phyloP scores from a whole-genome alignment of 2,888 invertebrate genomes.

The Frankliniella intonsa region DNA sequence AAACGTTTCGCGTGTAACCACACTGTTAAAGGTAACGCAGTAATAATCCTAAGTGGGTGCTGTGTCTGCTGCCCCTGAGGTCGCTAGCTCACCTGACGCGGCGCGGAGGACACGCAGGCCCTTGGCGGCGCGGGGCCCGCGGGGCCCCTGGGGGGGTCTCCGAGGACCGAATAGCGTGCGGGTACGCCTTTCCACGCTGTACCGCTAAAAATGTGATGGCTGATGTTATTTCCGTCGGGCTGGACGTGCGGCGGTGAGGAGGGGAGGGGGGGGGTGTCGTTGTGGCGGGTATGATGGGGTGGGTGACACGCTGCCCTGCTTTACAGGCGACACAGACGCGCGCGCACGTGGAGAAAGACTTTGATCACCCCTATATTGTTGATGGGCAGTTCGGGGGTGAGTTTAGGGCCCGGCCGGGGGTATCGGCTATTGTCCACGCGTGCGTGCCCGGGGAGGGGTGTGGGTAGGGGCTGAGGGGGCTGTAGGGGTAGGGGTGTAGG shows the following conservation, averaged over 20 bases:
- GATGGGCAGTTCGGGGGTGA: background rate
- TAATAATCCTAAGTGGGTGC: too few species aligned
- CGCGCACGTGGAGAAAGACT: background rate
- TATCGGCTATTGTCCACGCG: background rate
- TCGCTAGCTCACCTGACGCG: background rate
- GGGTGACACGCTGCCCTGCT: too few species aligned
- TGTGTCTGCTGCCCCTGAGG: too few species aligned
- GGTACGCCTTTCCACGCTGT: too few species aligned
- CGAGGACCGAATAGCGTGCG: background rate
- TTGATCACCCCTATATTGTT: slow-evolving; percentile 5
- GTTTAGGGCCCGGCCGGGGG: background rate
- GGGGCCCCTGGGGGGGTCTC: background rate
- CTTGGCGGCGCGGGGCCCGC: background rate
- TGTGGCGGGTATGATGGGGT: too few species aligned
- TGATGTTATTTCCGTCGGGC: too few species aligned
- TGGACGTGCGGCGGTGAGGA: too few species aligned
- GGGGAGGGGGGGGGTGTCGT: too few species aligned
- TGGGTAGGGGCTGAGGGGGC: background rate
- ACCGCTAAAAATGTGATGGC: too few species aligned
- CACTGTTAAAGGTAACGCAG: too few species aligned
- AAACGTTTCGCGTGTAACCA: too few species aligned
- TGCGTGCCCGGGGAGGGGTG: background rate
- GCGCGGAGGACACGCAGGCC: background rate
- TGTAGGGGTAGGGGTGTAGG: background rate
- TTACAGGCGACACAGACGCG: too few species aligned